Evolutionary conservation across 1,140 invertebrate species (phyloP).

Genomic region (Calephelis virginiensis): DNA sequence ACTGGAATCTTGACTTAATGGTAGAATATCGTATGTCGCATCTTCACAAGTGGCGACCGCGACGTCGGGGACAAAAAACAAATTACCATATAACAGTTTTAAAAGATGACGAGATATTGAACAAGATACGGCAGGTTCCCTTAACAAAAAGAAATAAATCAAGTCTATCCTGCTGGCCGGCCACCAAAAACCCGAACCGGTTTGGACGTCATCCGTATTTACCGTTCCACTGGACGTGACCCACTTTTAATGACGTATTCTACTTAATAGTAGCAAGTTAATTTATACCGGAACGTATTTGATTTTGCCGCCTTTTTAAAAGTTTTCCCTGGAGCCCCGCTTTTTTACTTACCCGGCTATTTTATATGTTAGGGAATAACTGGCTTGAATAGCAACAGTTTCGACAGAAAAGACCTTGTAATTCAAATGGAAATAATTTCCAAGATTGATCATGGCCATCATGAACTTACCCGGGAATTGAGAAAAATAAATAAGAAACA

Average conservation of each 20-base stretch:
- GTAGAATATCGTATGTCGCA: neutral
- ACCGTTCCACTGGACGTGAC: slow-evolving; percentile 28
- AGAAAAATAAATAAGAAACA: too few species aligned
- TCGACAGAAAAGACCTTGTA: too few species aligned
- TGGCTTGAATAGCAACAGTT: too few species aligned
- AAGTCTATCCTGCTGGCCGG: slow-evolving; percentile 12
- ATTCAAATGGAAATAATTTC: too few species aligned
- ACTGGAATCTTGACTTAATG: neutral
- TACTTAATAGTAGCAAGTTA: slow-evolving; percentile 22
- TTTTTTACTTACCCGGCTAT: too few species aligned
- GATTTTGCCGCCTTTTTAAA: too few species aligned
- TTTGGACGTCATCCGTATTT: slow-evolving; percentile 12
- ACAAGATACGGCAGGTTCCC: neutral
- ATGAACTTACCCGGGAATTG: too few species aligned
- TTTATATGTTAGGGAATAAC: too few species aligned
- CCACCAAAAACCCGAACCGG: slow-evolving; percentile 7
- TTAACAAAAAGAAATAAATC: slow-evolving; percentile 10
- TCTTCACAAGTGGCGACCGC: neutral
- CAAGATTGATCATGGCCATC: too few species aligned
- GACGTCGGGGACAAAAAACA: neutral
- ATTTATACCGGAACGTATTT: neutral
- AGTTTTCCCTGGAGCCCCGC: too few species aligned
- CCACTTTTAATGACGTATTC: slow-evolving; percentile 22
- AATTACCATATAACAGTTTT: slow-evolving; percentile 9
- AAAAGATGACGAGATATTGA: neutral